Conservation (phyloP, 1,140 invertebrate genomes). For the Centruroides vittatus region DNA sequence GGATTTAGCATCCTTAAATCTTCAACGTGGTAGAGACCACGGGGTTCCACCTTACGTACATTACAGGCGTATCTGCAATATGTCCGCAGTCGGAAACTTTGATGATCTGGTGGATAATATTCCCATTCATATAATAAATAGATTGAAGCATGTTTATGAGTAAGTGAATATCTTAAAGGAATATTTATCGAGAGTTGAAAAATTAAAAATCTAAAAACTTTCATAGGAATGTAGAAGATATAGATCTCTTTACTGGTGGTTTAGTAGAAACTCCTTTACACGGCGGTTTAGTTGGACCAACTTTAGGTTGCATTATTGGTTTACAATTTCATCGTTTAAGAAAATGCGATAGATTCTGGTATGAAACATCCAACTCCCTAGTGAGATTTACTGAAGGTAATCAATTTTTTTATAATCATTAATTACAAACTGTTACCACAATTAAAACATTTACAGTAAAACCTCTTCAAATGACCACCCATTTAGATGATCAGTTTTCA, state of each 20-base stretch:
- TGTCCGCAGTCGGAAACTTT: slow-evolving; percentile 48
- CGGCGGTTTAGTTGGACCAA: slow-evolving; percentile 39
- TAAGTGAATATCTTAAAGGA: slow-evolving; percentile 34
- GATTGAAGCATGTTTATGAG: slow-evolving; percentile 32
- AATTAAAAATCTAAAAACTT: slow-evolving; percentile 33
- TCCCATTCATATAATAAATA: slow-evolving; percentile 38
- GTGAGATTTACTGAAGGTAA: slow-evolving; percentile 60
- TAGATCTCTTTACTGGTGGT: slow-evolving; percentile 41
- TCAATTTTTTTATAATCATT: not conserved
- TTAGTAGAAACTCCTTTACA: slow-evolving; percentile 37
- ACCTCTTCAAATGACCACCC: too few species aligned
- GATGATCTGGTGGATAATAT: slow-evolving; percentile 52
- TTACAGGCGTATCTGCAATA: slow-evolving; percentile 40
- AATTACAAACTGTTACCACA: not conserved
- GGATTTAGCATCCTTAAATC: slow-evolving; percentile 77
- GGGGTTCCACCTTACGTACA: slow-evolving; percentile 46
- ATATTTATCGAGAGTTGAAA: slow-evolving; percentile 16
- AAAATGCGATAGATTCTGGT: slow-evolving; percentile 91
- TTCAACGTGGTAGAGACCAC: slow-evolving; percentile 46
- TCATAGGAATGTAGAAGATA: slow-evolving; percentile 34
- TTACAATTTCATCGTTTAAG: slow-evolving; percentile 42
- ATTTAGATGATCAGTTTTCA: too few species aligned
- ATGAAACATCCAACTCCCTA: slow-evolving; percentile 72
- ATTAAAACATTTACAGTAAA: too few species aligned
- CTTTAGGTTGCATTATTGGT: slow-evolving; percentile 41